phyloP scores from a whole-genome alignment of 2,797 vertebrate genomes.

The Uromys caudimaculatus region DNA sequence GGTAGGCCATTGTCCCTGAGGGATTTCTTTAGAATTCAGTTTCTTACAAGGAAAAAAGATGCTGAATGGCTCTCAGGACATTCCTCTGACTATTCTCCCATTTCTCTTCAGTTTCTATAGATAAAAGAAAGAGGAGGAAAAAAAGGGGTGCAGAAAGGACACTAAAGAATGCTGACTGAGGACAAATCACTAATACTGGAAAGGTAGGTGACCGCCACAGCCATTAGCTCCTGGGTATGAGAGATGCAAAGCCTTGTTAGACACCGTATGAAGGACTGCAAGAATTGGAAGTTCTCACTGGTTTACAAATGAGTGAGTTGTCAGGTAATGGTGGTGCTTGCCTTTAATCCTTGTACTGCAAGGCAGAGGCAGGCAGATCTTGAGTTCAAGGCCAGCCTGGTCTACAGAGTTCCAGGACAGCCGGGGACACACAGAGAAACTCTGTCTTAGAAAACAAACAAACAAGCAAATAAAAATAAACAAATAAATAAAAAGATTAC shows the following conservation, averaged over 20 bases:
- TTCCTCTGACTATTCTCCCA: not conserved
- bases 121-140: not conserved
- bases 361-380: not conserved
- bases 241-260: not conserved
- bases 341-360: not conserved
- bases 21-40: conserved; percentile 41
- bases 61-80: not conserved
- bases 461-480: not conserved
- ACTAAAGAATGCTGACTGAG: not conserved
- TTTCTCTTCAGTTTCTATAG: not conserved
- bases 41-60: conserved; percentile 63
- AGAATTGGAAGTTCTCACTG: not conserved
- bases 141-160: not conserved
- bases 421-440: not conserved
- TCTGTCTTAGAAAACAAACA: not conserved
- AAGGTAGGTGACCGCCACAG: not conserved
- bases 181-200: not conserved
- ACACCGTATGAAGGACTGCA: not conserved
- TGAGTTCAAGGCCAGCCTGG: not conserved
- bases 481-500: not conserved
- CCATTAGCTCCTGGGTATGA: not conserved
- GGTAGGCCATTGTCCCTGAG: conserved; percentile 41
- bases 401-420: not conserved
- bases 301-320: not conserved
- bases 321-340: no score